Evolutionary conservation across 2,888 invertebrate species (phyloP).

Genomic region (Trichogramma evanescens): DNA sequence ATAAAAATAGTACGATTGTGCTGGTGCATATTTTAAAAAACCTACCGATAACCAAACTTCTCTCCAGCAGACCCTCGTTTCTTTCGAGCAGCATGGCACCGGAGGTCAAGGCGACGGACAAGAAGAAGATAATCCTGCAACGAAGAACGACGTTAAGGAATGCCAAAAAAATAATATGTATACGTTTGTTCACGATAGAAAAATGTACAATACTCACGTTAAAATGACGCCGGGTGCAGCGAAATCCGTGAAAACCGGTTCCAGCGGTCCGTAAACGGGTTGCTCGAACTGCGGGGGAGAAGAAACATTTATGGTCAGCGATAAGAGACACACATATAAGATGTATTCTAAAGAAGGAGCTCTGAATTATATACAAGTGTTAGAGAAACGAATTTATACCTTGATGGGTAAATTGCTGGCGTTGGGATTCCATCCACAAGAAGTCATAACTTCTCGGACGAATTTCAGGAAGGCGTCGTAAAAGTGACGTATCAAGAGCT

Average conservation of each 20-base stretch:
- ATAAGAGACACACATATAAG: constrained; percentile 4
- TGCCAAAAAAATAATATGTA: constrained; percentile 1
- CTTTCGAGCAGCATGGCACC: constrained; percentile 83
- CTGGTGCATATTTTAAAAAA: neutral
- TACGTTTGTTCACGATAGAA: neutral
- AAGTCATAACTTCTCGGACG: constrained; percentile 55
- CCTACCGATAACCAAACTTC: constrained; percentile 68
- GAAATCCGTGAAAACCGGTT: constrained; percentile 87
- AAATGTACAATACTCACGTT: constrained; percentile 56
- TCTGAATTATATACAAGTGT: constrained; percentile 1
- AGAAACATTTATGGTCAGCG: neutral
- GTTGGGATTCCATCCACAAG: constrained; percentile 45
- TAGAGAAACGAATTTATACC: constrained; percentile 41
- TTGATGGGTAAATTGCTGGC: constrained; percentile 50
- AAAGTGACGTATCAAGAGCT: constrained; percentile 68
- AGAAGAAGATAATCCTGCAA: constrained; percentile 81
- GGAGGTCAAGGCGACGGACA: constrained; percentile 87
- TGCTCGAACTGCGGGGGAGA: constrained; percentile 53
- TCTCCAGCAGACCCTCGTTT: constrained; percentile 83
- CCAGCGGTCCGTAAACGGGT: constrained; percentile 68
- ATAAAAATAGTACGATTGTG: neutral
- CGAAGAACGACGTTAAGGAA: constrained; percentile 1
- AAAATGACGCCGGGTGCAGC: constrained; percentile 89
- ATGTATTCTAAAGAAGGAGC: neutral
- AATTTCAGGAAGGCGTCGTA: constrained; percentile 68